Evolutionary conservation across 2,797 vertebrate species (phyloP).

Genomic region (Enteromius thamalakanensis): DNA sequence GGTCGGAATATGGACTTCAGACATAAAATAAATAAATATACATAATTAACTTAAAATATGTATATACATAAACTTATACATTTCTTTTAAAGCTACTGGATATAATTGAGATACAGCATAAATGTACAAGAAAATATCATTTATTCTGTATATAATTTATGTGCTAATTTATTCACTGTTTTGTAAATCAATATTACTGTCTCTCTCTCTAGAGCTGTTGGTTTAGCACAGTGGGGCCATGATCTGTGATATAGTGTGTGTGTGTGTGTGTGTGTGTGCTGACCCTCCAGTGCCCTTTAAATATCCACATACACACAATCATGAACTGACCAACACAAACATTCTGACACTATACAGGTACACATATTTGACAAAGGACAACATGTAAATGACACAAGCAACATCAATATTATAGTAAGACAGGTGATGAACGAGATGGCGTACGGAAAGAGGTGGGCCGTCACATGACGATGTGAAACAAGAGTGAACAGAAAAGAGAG

Average conservation of each 20-base stretch:
- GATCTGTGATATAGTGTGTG: slow-evolving; percentile 17
- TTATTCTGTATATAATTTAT: background rate
- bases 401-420: slow-evolving; percentile 48
- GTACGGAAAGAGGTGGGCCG: slow-evolving; percentile 44
- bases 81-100: background rate
- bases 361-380: slow-evolving; percentile 65
- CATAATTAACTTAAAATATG: background rate
- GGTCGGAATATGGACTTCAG: background rate
- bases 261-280: slow-evolving; percentile 44
- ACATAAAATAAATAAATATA: background rate
- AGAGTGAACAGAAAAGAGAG: slow-evolving; percentile 43
- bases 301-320: slow-evolving; percentile 42
- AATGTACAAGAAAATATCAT: background rate
- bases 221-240: slow-evolving; percentile 45
- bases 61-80: background rate
- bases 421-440: slow-evolving; percentile 36
- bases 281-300: slow-evolving; percentile 46
- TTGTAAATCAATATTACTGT: background rate
- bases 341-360: slow-evolving; percentile 54
- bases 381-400: slow-evolving; percentile 63
- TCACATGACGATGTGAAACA: slow-evolving; percentile 27
- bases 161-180: background rate
- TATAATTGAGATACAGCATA: background rate
- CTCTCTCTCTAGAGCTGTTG: slow-evolving; percentile 31
- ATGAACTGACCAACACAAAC: slow-evolving; percentile 60